These are phyloP conservation scores for Strigamia crassipes DNA, from an alignment of 2,888 invertebrate species.

Conservation along the genomic window DNA sequence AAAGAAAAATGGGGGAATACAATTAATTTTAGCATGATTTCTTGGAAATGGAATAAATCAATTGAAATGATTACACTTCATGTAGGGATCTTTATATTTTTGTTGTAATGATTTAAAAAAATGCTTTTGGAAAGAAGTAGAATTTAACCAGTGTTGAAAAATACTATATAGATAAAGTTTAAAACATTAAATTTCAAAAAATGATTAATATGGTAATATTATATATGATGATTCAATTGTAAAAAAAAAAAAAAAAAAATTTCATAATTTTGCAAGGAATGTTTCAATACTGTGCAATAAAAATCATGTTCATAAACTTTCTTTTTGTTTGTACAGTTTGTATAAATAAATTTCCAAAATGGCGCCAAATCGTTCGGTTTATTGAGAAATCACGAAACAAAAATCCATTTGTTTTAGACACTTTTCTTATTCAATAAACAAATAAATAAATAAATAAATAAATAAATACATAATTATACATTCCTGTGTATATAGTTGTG, in stretches of 20 bases:
- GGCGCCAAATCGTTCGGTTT: too few species aligned
- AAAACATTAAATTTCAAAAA: too few species aligned
- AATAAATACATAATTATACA: too few species aligned
- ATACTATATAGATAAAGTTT: background rate
- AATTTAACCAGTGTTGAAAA: background rate
- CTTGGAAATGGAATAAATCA: background rate
- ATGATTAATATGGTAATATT: background rate
- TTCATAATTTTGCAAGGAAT: constrained; percentile 46
- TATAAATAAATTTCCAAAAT: background rate
- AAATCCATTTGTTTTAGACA: too few species aligned
- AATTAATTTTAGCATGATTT: background rate
- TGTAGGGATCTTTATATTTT: background rate
- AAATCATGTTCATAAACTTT: constrained; percentile 15
- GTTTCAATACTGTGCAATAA: constrained; percentile 45
- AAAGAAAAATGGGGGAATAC: too few species aligned
- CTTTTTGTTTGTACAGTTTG: background rate
- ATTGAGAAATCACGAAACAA: too few species aligned
- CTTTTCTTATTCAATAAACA: too few species aligned
- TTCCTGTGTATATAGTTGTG: too few species aligned
- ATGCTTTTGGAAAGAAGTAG: background rate
- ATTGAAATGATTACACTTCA: background rate
- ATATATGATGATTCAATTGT: background rate
- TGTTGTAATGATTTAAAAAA: background rate
- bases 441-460: too few species aligned
- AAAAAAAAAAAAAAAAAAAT: too few species aligned